Conservation (phyloP, 2,113 vertebrate genomes). For the Arothron firmamentum region DNA sequence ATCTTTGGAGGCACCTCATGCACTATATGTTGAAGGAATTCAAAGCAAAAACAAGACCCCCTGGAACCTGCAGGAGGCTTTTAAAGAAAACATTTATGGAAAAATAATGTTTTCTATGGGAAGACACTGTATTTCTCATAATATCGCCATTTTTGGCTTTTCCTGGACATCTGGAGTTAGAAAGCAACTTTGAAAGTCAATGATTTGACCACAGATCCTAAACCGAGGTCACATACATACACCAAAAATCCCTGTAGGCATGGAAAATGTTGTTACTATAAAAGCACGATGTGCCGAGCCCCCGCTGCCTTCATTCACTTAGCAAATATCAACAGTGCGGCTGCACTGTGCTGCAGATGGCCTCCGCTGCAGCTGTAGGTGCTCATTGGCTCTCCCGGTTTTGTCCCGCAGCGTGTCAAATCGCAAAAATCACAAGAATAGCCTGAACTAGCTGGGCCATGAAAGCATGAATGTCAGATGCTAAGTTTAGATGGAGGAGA, state of each 20-base stretch:
- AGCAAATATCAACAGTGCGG: constrained; percentile 35
- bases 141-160: constrained; percentile 34
- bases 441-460: too few species aligned
- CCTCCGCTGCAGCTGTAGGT: too few species aligned
- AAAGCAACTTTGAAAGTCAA: constrained; percentile 41
- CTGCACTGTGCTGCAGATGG: constrained; percentile 37
- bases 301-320: constrained; percentile 31
- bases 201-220: constrained; percentile 1
- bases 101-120: constrained; percentile 25
- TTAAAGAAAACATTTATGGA: constrained; percentile 4
- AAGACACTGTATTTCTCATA: constrained; percentile 23
- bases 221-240: constrained; percentile 17
- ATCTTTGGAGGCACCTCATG: not conserved
- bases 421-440: too few species aligned
- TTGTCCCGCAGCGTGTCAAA: too few species aligned
- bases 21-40: constrained; percentile 12
- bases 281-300: constrained; percentile 13
- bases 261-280: constrained; percentile 28
- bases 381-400: too few species aligned
- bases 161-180: constrained; percentile 35
- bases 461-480: too few species aligned
- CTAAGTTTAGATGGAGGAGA: too few species aligned
- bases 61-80: constrained; percentile 15
- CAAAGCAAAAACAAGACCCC: constrained; percentile 13
- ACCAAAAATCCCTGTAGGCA: constrained; percentile 21